phyloP scores from a whole-genome alignment of 1,140 invertebrate genomes.

The Cheumatopsyche charites region DNA sequence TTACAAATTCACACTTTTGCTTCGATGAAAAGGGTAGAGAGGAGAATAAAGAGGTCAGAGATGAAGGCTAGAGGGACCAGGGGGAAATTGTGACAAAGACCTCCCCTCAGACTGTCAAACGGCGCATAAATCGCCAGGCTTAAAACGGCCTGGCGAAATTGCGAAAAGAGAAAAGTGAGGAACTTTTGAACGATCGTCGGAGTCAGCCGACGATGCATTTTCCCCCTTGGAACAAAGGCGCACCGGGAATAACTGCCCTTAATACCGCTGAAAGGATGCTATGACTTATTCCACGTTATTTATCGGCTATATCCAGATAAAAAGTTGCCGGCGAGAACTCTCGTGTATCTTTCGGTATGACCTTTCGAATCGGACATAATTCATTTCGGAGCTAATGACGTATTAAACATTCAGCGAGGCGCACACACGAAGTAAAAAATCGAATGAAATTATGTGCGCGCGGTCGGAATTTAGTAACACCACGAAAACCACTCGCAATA shows the following conservation, averaged over 20 bases:
- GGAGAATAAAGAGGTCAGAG: not conserved
- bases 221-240: not conserved
- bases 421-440: not conserved
- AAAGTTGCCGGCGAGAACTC: not conserved
- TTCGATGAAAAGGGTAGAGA: too few species aligned
- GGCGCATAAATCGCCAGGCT: constrained; percentile 1
- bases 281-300: too few species aligned
- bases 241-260: not conserved
- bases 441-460: not conserved
- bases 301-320: not conserved
- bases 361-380: too few species aligned
- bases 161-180: not conserved
- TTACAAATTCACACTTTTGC: not conserved
- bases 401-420: constrained; percentile 1
- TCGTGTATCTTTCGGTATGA: too few species aligned
- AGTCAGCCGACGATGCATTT: not conserved
- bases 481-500: not conserved
- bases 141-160: constrained; percentile 6
- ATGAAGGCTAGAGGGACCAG: too few species aligned
- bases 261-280: too few species aligned
- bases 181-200: constrained; percentile 1
- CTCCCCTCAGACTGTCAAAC: not conserved
- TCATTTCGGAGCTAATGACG: too few species aligned
- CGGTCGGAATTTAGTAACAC: not conserved
- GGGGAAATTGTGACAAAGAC: constrained; percentile 2